Evolutionary conservation across 2,888 invertebrate genomes (phyloP).

Genomic region (Oscheius myriophilus): DNA sequence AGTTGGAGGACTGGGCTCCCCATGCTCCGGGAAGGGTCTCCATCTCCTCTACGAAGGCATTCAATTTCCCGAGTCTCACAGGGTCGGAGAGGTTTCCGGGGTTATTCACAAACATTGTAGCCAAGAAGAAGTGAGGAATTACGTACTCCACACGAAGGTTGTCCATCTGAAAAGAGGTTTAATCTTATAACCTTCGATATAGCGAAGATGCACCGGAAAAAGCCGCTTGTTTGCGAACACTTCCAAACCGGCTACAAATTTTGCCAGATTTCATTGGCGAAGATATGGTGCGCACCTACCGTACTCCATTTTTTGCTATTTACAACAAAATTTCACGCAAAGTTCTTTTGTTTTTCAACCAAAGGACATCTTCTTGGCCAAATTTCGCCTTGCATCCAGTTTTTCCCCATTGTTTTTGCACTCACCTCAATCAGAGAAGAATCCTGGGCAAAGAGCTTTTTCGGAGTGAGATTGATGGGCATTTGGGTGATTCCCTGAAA

Average conservation of each 20-base stretch:
- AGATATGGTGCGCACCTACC: too few species aligned
- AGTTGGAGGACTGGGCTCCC: conserved; percentile 58
- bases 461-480: conserved; percentile 66
- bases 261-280: too few species aligned
- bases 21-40: conserved; percentile 60
- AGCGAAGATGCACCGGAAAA: too few species aligned
- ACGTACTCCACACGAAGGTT: conserved; percentile 65
- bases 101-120: conserved; percentile 56
- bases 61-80: conserved; percentile 34
- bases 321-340: not conserved
- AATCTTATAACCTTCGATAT: not conserved
- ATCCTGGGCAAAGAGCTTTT: conserved; percentile 65
- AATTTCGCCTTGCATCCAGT: too few species aligned
- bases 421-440: conserved; percentile 63
- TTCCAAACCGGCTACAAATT: too few species aligned
- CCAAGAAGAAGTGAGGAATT: conserved; percentile 61
- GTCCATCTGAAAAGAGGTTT: conserved; percentile 45
- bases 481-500: conserved; percentile 65
- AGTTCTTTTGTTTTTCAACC: not conserved
- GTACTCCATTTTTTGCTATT: not conserved
- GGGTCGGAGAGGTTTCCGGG: conserved; percentile 61
- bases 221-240: too few species aligned
- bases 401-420: not conserved
- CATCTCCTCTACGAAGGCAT: conserved; percentile 57
- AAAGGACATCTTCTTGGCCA: too few species aligned